A percentile compares a stretch with the other conserved stretches of the same genome.
Evolutionary conservation across 1,140 invertebrate genomes (phyloP).

Genomic region (Drosophila auraria): DNA sequence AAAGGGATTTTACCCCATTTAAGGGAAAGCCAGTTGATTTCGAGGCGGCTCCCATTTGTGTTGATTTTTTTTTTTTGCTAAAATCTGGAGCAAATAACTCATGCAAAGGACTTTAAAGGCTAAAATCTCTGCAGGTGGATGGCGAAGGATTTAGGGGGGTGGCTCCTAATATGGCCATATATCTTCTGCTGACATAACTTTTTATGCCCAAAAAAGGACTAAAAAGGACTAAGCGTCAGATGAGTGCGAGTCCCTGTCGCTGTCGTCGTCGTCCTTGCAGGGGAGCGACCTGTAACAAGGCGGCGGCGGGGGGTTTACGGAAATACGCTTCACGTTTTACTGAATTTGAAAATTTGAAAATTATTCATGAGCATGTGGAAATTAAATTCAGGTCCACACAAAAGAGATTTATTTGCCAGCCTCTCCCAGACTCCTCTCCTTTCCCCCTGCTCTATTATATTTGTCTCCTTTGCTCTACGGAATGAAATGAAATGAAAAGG

Average conservation of each 20-base stretch:
- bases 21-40: slow-evolving; percentile 39
- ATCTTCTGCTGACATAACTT: slow-evolving; percentile 79
- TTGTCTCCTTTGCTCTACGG: slow-evolving; percentile 43
- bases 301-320: slow-evolving; percentile 29
- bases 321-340: slow-evolving; percentile 82
- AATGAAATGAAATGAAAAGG: slow-evolving; percentile 72
- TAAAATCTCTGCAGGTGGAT: slow-evolving; percentile 48
- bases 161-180: slow-evolving; percentile 72
- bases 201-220: slow-evolving; percentile 69
- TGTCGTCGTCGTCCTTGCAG: slow-evolving; percentile 23
- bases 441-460: slow-evolving; percentile 9
- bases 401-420: slow-evolving; percentile 80
- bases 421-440: slow-evolving; percentile 11
- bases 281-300: slow-evolving; percentile 14
- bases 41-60: slow-evolving; percentile 5
- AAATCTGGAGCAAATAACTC: slow-evolving; percentile 65
- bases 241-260: slow-evolving; percentile 31
- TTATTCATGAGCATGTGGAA: slow-evolving; percentile 84
- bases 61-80: slow-evolving; percentile 5
- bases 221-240: slow-evolving; percentile 52
- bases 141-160: slow-evolving; percentile 20
- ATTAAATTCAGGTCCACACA: slow-evolving; percentile 83
- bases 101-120: slow-evolving; percentile 58
- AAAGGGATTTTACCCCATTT: slow-evolving; percentile 22
- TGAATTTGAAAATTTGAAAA: slow-evolving; percentile 83